Evolutionary conservation across 2,797 vertebrate species (phyloP).

Genomic region (Xerus rutilus): DNA sequence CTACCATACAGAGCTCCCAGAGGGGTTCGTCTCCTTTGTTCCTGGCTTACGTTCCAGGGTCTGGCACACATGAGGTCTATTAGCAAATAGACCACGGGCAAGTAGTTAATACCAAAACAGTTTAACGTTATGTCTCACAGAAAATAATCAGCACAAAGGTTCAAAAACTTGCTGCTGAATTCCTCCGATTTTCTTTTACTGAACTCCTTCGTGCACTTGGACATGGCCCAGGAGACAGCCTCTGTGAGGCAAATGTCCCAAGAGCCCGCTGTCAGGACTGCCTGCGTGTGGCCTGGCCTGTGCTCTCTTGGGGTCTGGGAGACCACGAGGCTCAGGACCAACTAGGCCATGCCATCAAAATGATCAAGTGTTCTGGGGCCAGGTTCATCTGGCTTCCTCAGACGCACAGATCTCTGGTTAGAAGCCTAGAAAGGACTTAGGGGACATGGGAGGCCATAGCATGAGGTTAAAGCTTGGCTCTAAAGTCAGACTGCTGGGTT

Average conservation of each 20-base stretch:
- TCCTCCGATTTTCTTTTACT: constrained; percentile 37
- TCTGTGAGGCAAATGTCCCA: not conserved
- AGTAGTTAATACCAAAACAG: not conserved
- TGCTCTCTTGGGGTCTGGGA: not conserved
- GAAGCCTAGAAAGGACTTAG: not conserved
- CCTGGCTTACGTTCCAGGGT: not conserved
- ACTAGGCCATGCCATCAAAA: not conserved
- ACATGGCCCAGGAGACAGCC: not conserved
- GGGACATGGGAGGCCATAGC: not conserved
- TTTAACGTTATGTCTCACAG: not conserved
- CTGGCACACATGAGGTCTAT: not conserved
- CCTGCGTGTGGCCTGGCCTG: not conserved
- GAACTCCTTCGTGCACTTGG: not conserved
- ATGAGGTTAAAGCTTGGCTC: not conserved
- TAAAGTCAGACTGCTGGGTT: not conserved
- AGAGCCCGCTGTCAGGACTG: not conserved
- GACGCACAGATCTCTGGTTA: not conserved
- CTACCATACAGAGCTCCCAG: not conserved
- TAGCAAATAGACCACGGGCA: not conserved
- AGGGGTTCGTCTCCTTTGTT: not conserved
- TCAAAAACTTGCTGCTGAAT: constrained; percentile 37
- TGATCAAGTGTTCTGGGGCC: not conserved
- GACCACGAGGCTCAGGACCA: not conserved
- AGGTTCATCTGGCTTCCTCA: not conserved
- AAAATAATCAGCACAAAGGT: not conserved